phyloP scores from a whole-genome alignment of 2,888 invertebrate species.

The Plebejus melissa region DNA sequence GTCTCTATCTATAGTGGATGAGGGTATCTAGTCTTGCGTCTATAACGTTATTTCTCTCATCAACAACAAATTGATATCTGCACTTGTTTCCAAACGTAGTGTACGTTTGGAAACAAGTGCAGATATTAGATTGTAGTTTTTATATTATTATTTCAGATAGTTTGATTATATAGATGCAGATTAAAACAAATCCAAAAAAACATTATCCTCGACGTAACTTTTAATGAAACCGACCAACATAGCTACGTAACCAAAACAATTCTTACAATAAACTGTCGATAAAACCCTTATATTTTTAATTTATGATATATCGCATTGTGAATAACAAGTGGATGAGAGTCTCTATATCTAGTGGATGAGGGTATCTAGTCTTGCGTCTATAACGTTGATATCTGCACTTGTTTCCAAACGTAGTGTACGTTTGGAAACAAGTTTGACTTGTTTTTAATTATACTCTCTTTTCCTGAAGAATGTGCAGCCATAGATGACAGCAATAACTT shows the following conservation, averaged over 20 bases:
- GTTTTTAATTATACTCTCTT: conserved; percentile 32
- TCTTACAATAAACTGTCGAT: too few relatives aligned
- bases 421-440: conserved; percentile 38
- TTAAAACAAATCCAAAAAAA: too few relatives aligned
- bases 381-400: conserved; percentile 46
- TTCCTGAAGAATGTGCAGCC: conserved; percentile 43
- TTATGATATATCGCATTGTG: conserved; percentile 42
- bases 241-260: too few relatives aligned
- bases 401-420: conserved; percentile 37
- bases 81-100: conserved; percentile 35
- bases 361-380: conserved; percentile 53
- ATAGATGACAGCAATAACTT: conserved; percentile 37
- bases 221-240: too few relatives aligned
- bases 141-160: too few relatives aligned
- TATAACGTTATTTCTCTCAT: too few relatives aligned
- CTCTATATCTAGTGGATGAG: too few relatives aligned
- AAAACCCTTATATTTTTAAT: conserved; percentile 26
- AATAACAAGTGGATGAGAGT: conserved; percentile 53
- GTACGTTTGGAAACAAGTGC: conserved; percentile 42
- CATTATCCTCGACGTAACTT: too few relatives aligned
- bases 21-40: conserved; percentile 51
- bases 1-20: conserved; percentile 31
- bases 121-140: too few relatives aligned
- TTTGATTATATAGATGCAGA: too few relatives aligned
- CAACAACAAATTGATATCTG: too few relatives aligned